Evolutionary conservation across 2,797 vertebrate species (phyloP), one percentile per base, ranked within the genome.

Genomic region (Chelidonichthys spinosus): DNA sequence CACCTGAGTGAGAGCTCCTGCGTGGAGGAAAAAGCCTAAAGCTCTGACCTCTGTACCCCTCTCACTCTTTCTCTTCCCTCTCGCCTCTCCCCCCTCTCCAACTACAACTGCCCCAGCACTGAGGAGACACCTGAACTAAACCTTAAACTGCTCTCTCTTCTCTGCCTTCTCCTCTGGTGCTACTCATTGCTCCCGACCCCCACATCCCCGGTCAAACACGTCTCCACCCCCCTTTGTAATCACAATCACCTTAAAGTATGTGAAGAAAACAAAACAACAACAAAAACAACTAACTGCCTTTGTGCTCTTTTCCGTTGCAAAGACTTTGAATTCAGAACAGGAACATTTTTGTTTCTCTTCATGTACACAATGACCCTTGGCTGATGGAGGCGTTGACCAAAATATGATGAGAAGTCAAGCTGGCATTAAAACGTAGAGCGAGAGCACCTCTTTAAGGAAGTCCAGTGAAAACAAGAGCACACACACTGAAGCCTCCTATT

Each of bases 1-100:
- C 94, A 92, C 42, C 59, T 56, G 93, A 95, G 89, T 82, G 91
- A 86, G 86, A 87, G 74, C 83, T 67, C 94, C 92, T 89, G 96
- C 91, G 55, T 87, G 62, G 90, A 95, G 94, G 83, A 88, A 50
- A 89, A 92, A 76, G 89, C 89, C 10, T 94, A 91, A 93, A 63
- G 44, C 44, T 62, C 36, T 69, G 14, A 46, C 59, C 37, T 67
- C 53, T 49, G 39, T 84, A 52, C 50, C 36, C 58, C 39, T 53
- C 56, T 52, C 67, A 37, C 68, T 58, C 40, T 17, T 18, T 49
- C 69, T 59, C 72, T 43, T 46, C 33, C 73, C 32, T 50, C 46
- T 9, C 61, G 7, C 25, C 25, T 25, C 25, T 25, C 25, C 25
- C 25, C 53, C 63, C 62, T 17, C 44, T 60, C 42, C 64, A 17